phyloP scores from a whole-genome alignment of 2,888 invertebrate genomes.

The Lacanobia oleracea region DNA sequence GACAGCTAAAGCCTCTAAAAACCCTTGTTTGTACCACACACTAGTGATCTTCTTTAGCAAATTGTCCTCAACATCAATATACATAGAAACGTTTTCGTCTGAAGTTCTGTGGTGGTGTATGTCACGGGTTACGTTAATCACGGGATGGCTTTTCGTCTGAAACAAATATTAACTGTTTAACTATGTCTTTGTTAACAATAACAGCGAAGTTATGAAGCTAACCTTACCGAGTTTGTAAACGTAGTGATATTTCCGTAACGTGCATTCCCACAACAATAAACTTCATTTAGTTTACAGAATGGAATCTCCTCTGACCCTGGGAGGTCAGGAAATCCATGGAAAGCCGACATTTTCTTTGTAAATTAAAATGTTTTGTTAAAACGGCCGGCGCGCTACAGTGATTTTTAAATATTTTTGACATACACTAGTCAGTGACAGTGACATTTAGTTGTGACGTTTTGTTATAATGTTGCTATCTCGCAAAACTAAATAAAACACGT shows the following conservation, averaged over 20 bases:
- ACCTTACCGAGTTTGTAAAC: constrained; percentile 91
- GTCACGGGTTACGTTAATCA: constrained; percentile 92
- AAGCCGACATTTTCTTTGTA: constrained; percentile 84
- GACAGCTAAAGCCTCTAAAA: constrained; percentile 92
- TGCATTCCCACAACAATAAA: constrained; percentile 90
- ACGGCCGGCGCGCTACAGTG: constrained; percentile 59
- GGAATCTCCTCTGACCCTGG: constrained; percentile 89
- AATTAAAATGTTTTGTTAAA: constrained; percentile 27
- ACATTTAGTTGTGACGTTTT: neutral
- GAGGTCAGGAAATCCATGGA: constrained; percentile 88
- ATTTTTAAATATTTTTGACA: constrained; percentile 51
- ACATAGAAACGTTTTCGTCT: constrained; percentile 90
- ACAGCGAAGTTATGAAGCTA: constrained; percentile 64
- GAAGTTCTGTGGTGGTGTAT: constrained; percentile 90
- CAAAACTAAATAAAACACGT: neutral
- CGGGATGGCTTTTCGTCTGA: constrained; percentile 92
- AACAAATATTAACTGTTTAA: constrained; percentile 62
- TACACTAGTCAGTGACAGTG: neutral
- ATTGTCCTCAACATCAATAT: constrained; percentile 92
- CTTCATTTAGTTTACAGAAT: constrained; percentile 92
- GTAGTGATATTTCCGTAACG: constrained; percentile 90
- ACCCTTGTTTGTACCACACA: constrained; percentile 94
- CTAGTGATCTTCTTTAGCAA: constrained; percentile 94
- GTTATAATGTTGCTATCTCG: neutral
- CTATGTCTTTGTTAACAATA: neutral